Percentiles rank a stretch among this genome's conserved stretches.
Evolutionary conservation across 2,888 invertebrate species (phyloP).

Genomic region (Acrobasis consociella): DNA sequence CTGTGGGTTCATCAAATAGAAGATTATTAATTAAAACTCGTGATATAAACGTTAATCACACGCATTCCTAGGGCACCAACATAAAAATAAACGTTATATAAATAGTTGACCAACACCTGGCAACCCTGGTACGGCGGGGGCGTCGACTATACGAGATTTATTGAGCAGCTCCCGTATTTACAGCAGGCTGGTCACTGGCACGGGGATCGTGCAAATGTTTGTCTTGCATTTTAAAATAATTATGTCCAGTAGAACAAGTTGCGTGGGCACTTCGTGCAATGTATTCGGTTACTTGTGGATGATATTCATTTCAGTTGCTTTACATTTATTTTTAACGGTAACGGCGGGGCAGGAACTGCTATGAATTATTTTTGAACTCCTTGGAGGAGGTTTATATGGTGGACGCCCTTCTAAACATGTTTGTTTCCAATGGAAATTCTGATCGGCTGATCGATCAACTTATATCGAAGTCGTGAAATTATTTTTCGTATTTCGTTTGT

Average conservation of each 20-base stretch:
- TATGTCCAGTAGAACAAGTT: conserved; percentile 32
- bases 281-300: background rate
- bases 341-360: too few relatives aligned
- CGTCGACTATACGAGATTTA: conserved; percentile 65
- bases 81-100: background rate
- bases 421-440: too few relatives aligned
- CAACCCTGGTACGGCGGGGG: conserved; percentile 45
- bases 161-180: conserved; percentile 62
- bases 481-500: too few relatives aligned
- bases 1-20: too few relatives aligned
- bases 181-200: conserved; percentile 31
- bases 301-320: background rate
- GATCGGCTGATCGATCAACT: too few relatives aligned
- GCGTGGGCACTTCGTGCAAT: conserved; percentile 24
- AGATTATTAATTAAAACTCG: background rate
- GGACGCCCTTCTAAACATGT: too few relatives aligned
- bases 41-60: background rate
- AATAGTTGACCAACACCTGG: background rate
- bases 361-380: too few relatives aligned
- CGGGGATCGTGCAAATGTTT: conserved; percentile 48
- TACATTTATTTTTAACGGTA: too few relatives aligned
- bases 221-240: conserved; percentile 55
- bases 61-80: background rate
- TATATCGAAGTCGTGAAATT: too few relatives aligned
- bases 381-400: too few relatives aligned